Conservation (phyloP, 2,797 vertebrate genomes). For the Gallinago nigripennis region DNA sequence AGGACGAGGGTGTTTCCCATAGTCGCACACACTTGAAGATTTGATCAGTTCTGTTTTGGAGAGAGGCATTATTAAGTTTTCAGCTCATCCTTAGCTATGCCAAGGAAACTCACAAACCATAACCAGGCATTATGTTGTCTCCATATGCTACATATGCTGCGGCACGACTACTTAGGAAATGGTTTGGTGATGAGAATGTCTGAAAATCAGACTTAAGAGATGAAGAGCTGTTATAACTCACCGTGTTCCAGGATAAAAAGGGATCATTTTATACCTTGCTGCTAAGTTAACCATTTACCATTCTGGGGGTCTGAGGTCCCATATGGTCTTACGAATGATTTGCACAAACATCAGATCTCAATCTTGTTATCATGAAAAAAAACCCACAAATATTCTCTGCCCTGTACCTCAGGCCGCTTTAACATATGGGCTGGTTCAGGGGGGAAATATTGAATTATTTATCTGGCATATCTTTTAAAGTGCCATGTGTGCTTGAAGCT, state of each 20-base stretch:
- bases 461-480: neutral
- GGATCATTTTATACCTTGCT: neutral
- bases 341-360: neutral
- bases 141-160: neutral
- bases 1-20: neutral
- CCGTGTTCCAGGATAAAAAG: neutral
- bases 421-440: slow-evolving; percentile 6
- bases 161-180: neutral
- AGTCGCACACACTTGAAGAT: neutral
- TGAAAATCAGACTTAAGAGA: neutral
- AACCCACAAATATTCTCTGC: neutral
- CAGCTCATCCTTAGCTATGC: neutral
- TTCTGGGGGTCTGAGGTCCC: neutral
- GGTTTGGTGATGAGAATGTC: neutral
- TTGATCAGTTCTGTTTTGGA: neutral
- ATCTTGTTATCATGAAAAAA: neutral
- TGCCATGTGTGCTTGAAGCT: neutral
- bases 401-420: neutral
- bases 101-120: neutral
- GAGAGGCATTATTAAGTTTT: neutral
- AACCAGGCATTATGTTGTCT: neutral
- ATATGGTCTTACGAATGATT: neutral
- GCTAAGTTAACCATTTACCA: neutral
- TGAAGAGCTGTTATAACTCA: neutral
- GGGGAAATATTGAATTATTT: slow-evolving; percentile 15